Conservation (phyloP, 2,888 invertebrate genomes). For the Crocallis elinguaria region DNA sequence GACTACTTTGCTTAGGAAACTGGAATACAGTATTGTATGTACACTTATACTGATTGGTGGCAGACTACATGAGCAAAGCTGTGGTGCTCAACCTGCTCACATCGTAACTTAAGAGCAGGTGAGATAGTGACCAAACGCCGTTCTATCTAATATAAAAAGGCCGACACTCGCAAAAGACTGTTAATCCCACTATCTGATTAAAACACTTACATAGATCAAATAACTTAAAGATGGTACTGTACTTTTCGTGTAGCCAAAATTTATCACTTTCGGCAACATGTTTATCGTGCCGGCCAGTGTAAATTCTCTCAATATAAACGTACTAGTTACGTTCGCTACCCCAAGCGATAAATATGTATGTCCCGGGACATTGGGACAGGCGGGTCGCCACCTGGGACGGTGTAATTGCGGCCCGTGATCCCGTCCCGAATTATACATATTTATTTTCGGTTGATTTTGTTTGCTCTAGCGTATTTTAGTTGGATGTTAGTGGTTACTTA, state of each 20-base stretch:
- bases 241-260: not conserved
- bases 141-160: too few species aligned
- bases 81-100: too few species aligned
- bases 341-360: conserved; percentile 69
- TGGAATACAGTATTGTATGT: too few species aligned
- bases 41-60: too few species aligned
- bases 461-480: conserved; percentile 14
- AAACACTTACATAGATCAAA: too few species aligned
- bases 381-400: conserved; percentile 59
- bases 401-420: conserved; percentile 54
- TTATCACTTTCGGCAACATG: not conserved
- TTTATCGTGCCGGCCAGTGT: conserved; percentile 37
- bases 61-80: too few species aligned
- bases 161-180: too few species aligned
- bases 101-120: too few species aligned
- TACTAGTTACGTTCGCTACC: conserved; percentile 43
- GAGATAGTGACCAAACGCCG: too few species aligned
- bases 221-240: not conserved
- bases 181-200: too few species aligned
- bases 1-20: too few species aligned
- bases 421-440: conserved; percentile 56
- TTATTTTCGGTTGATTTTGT: conserved; percentile 45
- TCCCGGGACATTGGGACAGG: conserved; percentile 44
- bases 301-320: conserved; percentile 47
- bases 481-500: conserved; percentile 1